Percentiles rank a stretch among this genome's conserved stretches.
phyloP scores from a whole-genome alignment of 2,888 invertebrate genomes.

The Drosophila atroscutellata region DNA sequence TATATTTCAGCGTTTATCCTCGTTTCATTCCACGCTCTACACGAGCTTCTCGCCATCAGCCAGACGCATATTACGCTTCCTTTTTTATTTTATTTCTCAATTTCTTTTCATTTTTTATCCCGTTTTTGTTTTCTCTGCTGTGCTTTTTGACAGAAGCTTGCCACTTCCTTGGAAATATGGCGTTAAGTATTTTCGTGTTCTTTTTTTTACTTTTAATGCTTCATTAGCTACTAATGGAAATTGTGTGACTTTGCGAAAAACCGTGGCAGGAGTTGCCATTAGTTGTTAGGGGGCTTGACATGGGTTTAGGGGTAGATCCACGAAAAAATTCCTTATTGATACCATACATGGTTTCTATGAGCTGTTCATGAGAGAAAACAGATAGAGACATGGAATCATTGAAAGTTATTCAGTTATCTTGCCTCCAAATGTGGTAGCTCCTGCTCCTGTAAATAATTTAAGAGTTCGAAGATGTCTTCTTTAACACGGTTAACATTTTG shows the following conservation, averaged over 20 bases:
- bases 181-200: constrained; percentile 63
- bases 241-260: constrained; percentile 60
- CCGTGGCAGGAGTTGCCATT: constrained; percentile 16
- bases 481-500: background rate
- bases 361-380: background rate
- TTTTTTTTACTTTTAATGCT: constrained; percentile 76
- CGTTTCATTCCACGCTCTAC: constrained; percentile 34
- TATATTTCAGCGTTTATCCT: constrained; percentile 61
- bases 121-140: constrained; percentile 31
- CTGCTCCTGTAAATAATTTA: background rate
- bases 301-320: background rate
- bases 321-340: constrained; percentile 1
- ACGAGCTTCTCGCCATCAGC: constrained; percentile 25
- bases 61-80: constrained; percentile 60
- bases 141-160: constrained; percentile 57
- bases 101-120: constrained; percentile 48
- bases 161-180: constrained; percentile 69
- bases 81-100: constrained; percentile 60
- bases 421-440: background rate
- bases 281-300: background rate
- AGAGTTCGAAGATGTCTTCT: background rate
- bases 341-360: background rate
- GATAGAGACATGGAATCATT: background rate
- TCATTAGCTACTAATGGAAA: constrained; percentile 81
- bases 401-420: background rate